Conservation (phyloP, 2,888 invertebrate genomes). For the Alviniconcha strummeri region DNA sequence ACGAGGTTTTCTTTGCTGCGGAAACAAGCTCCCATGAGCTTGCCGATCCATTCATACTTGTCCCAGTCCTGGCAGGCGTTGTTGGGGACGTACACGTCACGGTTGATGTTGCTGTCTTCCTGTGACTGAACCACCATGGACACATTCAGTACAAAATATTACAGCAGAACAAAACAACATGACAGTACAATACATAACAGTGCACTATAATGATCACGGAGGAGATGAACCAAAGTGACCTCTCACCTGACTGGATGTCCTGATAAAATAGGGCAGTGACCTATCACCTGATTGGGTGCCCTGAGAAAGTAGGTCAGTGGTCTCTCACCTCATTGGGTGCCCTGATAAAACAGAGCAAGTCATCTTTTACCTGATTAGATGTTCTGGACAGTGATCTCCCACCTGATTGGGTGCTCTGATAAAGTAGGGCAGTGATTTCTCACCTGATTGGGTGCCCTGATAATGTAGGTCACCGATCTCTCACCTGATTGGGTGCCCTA, state of each 20-base stretch:
- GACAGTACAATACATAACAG: not conserved
- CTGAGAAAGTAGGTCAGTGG: constrained; percentile 69
- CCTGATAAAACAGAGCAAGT: constrained; percentile 69
- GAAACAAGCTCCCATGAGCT: constrained; percentile 73
- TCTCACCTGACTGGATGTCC: too few relatives aligned
- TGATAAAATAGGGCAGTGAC: too few relatives aligned
- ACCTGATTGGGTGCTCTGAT: too few relatives aligned
- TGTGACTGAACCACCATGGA: constrained; percentile 26
- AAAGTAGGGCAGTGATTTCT: not conserved
- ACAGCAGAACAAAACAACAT: too few relatives aligned
- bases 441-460: constrained; percentile 72
- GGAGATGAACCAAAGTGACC: too few relatives aligned
- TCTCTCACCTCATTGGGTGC: constrained; percentile 71
- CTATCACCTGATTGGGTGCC: constrained; percentile 71
- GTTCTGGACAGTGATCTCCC: too few relatives aligned
- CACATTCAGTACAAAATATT: too few relatives aligned
- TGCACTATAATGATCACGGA: not conserved
- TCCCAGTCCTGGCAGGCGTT: constrained; percentile 65
- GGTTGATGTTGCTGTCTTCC: constrained; percentile 43
- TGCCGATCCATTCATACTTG: constrained; percentile 72
- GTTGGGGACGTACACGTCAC: constrained; percentile 71
- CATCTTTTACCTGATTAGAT: too few relatives aligned
- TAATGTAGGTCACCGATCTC: constrained; percentile 66
- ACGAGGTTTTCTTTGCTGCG: constrained; percentile 71
- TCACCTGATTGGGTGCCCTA: constrained; percentile 72